A percentile compares a stretch with the other conserved stretches of the same genome.
These are phyloP conservation scores for Corythaixoides concolor DNA, from an alignment of 2,113 vertebrate species.

Conservation along the genomic window DNA sequence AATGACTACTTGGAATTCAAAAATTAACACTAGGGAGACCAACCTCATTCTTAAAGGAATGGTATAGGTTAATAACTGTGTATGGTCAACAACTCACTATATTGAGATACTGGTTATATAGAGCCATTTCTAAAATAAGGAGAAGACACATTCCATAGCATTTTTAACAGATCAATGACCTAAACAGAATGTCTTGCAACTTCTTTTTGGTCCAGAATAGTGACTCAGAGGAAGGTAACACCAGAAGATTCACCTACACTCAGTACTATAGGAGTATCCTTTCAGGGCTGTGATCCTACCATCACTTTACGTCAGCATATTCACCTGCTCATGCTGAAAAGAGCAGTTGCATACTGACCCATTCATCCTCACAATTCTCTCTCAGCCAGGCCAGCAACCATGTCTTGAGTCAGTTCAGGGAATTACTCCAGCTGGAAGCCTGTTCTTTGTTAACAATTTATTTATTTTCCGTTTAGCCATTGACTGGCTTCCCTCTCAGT, in stretches of 20 bases:
- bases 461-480: not conserved
- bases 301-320: not conserved
- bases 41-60: not conserved
- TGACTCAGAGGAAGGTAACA: not conserved
- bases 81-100: not conserved
- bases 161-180: not conserved
- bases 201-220: not conserved
- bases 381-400: not conserved
- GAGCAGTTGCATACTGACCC: not conserved
- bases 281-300: not conserved
- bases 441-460: not conserved
- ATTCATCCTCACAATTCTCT: not conserved
- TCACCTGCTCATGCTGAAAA: not conserved
- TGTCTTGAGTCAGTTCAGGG: not conserved
- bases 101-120: not conserved
- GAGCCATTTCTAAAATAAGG: not conserved
- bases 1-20: not conserved
- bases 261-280: not conserved
- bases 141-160: not conserved
- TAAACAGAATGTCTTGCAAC: not conserved
- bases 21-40: not conserved
- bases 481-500: fast-evolving
- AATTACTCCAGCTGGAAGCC: not conserved
- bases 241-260: not conserved
- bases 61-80: not conserved